A percentile compares a stretch with the other conserved stretches of the same genome.
phyloP scores from a whole-genome alignment of 2,888 invertebrate genomes.

The Cephalotes varians region DNA sequence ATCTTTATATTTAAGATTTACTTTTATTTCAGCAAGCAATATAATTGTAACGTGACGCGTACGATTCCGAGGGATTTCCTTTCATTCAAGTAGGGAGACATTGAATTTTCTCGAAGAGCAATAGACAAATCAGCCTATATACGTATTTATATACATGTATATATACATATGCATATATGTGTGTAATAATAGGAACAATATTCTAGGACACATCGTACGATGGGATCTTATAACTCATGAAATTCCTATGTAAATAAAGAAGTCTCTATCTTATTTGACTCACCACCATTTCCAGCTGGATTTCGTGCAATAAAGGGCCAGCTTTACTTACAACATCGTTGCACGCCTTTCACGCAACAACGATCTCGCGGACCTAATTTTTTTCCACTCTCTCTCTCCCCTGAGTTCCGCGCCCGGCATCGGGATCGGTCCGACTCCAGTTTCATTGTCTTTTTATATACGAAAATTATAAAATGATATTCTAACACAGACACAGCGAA shows the following conservation, averaged over 20 bases:
- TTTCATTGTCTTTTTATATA: conserved; percentile 44
- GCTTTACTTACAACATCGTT: conserved; percentile 28
- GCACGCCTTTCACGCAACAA: conserved; percentile 70
- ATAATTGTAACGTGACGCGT: not conserved
- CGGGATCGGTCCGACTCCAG: conserved; percentile 1
- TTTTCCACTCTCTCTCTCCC: not conserved
- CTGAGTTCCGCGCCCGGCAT: conserved; percentile 30
- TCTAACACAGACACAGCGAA: conserved; percentile 46
- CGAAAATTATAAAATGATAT: conserved; percentile 38
- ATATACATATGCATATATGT: conserved; percentile 53
- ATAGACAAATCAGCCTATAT: conserved; percentile 46
- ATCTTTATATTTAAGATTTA: conserved; percentile 9
- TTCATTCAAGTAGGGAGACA: conserved; percentile 6
- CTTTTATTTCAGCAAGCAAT: conserved; percentile 5
- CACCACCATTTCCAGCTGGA: conserved; percentile 21
- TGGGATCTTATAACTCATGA: conserved; percentile 61
- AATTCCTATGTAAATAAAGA: conserved; percentile 75
- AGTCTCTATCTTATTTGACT: conserved; percentile 51
- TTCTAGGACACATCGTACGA: conserved; percentile 66
- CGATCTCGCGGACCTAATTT: conserved; percentile 57
- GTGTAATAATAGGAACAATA: conserved; percentile 61
- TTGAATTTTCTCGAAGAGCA: conserved; percentile 27
- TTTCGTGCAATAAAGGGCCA: conserved; percentile 48
- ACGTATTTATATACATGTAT: conserved; percentile 41
- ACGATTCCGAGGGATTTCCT: not conserved